Evolutionary conservation across 2,113 vertebrate genomes (phyloP).

Genomic region (Poeciliopsis retropinna): DNA sequence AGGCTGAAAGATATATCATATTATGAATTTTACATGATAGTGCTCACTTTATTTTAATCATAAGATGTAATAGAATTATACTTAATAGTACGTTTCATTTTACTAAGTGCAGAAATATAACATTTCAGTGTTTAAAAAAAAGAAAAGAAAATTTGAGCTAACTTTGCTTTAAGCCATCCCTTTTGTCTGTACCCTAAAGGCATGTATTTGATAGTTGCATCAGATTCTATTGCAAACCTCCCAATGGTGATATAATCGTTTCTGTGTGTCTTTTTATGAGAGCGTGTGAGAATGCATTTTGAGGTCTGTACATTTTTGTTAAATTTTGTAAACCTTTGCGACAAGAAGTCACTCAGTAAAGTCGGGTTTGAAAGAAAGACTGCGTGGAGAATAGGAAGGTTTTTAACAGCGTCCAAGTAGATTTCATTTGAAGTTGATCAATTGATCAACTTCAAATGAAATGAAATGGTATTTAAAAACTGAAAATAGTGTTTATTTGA

Average conservation of each 20-base stretch:
- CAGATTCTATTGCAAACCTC: constrained; percentile 7
- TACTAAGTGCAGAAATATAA: not conserved
- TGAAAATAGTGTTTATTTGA: constrained; percentile 13
- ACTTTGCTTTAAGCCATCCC: constrained; percentile 1
- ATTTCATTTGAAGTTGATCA: not conserved
- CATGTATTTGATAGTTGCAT: constrained; percentile 16
- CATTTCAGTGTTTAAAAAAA: not conserved
- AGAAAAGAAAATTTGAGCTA: not conserved
- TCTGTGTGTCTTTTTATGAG: not conserved
- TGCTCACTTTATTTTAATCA: constrained; percentile 19
- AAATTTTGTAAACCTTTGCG: not conserved
- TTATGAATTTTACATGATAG: constrained; percentile 45
- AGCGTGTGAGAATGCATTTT: not conserved
- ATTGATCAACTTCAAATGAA: no score
- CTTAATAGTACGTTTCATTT: not conserved
- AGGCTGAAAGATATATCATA: constrained; percentile 65
- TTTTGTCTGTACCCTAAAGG: not conserved
- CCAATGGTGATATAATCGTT: constrained; percentile 9
- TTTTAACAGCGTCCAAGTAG: not conserved
- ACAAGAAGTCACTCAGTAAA: not conserved
- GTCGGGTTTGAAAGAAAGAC: not conserved
- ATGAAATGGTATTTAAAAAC: not conserved
- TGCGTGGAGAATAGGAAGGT: not conserved
- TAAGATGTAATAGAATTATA: constrained; percentile 1
- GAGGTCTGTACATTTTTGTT: not conserved